These are phyloP conservation scores for Hypanus sabinus DNA, from an alignment of 2,113 vertebrate species.

Conservation along the genomic window DNA sequence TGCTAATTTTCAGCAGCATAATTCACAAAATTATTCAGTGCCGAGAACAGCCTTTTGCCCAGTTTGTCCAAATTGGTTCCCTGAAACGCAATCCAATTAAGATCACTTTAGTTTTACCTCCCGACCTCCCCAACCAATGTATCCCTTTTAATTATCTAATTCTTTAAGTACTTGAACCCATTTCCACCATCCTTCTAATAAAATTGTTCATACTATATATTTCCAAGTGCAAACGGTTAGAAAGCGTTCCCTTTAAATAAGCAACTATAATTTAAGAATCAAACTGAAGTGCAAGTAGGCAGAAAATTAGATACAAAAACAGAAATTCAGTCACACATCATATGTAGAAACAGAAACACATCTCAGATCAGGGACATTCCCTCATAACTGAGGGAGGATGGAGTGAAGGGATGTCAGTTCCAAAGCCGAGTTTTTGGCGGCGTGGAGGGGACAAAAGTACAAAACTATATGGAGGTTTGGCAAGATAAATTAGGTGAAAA, in stretches of 20 bases:
- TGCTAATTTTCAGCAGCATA: not conserved
- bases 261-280: not conserved
- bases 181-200: not conserved
- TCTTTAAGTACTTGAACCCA: not conserved
- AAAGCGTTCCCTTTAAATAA: not conserved
- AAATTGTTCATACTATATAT: not conserved
- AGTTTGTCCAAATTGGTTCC: not conserved
- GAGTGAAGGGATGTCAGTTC: no score
- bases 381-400: no score
- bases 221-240: not conserved
- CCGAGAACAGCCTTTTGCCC: not conserved
- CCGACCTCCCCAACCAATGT: no score
- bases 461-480: no score
- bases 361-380: no score
- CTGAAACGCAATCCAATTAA: not conserved
- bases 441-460: no score
- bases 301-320: no score
- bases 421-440: no score
- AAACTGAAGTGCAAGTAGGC: no score
- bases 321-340: no score
- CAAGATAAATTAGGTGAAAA: no score
- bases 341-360: no score
- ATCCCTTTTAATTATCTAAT: not conserved
- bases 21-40: not conserved
- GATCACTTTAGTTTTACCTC: not conserved